A percentile compares a stretch with the other conserved stretches of the same genome.
These are phyloP conservation scores for Hypercompe scribonia DNA, from an alignment of 2,888 invertebrate genomes.

Conservation along the genomic window DNA sequence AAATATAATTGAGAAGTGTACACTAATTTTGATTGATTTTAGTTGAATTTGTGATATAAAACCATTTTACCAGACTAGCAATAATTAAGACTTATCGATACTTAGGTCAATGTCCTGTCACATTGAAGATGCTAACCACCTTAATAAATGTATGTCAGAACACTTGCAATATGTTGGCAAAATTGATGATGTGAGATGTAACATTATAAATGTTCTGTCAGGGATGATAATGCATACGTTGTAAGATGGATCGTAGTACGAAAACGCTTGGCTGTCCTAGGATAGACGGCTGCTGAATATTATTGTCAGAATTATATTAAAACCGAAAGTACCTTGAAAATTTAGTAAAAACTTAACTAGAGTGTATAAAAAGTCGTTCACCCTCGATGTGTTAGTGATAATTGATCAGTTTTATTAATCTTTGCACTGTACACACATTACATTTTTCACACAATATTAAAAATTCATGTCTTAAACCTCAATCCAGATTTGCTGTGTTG, in stretches of 20 bases:
- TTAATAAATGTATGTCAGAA: slow-evolving; percentile 1
- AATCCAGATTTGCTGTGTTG: too few relatives aligned
- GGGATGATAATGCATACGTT: slow-evolving; percentile 41
- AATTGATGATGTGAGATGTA: slow-evolving; percentile 56
- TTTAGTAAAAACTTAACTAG: background rate
- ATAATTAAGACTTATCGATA: too few relatives aligned
- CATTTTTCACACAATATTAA: too few relatives aligned
- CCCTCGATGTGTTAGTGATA: background rate
- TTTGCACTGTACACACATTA: background rate
- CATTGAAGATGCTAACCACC: background rate
- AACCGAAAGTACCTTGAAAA: background rate
- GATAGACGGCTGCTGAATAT: background rate
- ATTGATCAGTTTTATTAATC: background rate
- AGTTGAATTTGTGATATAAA: background rate
- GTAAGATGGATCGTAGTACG: slow-evolving; percentile 40
- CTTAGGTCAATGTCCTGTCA: background rate
- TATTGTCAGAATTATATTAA: background rate
- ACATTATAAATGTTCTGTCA: slow-evolving; percentile 58
- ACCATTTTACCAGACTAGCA: too few relatives aligned
- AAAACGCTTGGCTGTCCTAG: slow-evolving; percentile 10
- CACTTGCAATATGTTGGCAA: slow-evolving; percentile 36
- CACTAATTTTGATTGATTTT: background rate
- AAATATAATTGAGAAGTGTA: too few relatives aligned
- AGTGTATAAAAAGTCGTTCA: background rate
- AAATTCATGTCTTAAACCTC: too few relatives aligned